phyloP scores from a whole-genome alignment of 2,113 vertebrate species.

The zebrafish (Danio rerio) region DNA sequence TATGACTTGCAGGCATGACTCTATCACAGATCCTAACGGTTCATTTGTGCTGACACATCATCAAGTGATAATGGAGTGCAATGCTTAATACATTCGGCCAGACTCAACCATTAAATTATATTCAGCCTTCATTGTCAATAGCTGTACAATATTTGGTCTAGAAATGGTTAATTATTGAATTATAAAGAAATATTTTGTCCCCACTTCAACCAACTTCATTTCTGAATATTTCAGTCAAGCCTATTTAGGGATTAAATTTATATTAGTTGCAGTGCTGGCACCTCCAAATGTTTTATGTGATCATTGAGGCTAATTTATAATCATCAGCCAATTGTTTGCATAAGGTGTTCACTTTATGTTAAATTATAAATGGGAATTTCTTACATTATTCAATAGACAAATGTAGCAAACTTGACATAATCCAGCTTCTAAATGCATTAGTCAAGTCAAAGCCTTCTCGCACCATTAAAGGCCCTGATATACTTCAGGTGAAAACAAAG shows the following conservation, averaged over 20 bases:
- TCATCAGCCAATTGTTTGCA: constrained; percentile 41
- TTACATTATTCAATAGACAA: not conserved
- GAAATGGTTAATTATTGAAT: not conserved
- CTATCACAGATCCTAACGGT: not conserved
- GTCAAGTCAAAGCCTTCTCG: not conserved
- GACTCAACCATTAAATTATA: not conserved
- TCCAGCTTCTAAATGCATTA: not conserved
- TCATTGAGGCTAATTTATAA: not conserved
- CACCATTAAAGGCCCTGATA: not conserved
- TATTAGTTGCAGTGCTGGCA: not conserved
- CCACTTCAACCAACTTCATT: not conserved
- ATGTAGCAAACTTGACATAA: not conserved
- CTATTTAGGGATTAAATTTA: too few species aligned
- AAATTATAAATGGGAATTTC: not conserved
- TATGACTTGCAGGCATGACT: constrained; percentile 14
- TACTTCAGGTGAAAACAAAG: too few species aligned
- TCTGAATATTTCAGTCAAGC: too few species aligned
- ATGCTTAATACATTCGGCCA: not conserved
- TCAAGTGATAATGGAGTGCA: not conserved
- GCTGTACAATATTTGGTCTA: too few species aligned
- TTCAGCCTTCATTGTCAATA: not conserved
- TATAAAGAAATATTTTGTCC: not conserved
- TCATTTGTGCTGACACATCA: not conserved
- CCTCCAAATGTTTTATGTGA: not conserved
- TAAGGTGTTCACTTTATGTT: constrained; percentile 36